These are phyloP conservation scores for Hestina assimilis DNA, from an alignment of 1,140 invertebrate species.

Conservation along the genomic window DNA sequence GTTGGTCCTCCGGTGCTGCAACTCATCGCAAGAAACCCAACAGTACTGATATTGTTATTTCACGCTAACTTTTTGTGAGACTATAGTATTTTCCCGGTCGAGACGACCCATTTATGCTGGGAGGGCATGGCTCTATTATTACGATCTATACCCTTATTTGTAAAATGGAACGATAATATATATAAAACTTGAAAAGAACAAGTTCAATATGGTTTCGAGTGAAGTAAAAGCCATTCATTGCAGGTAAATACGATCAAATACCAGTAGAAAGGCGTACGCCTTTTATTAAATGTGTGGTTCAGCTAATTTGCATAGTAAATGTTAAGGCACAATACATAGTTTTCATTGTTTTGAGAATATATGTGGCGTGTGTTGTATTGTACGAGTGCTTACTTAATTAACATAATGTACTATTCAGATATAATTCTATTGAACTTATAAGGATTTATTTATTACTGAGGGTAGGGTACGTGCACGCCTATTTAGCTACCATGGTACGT, in stretches of 20 bases:
- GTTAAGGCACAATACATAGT: conserved; percentile 5
- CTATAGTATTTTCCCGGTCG: too few species aligned
- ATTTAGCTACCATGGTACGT: too few species aligned
- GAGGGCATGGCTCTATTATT: background rate
- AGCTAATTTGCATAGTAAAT: conserved; percentile 17
- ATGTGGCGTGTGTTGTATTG: background rate
- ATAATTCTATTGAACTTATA: too few species aligned
- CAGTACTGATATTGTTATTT: too few species aligned
- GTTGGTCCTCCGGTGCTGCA: too few species aligned
- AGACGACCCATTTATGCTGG: too few species aligned
- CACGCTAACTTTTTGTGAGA: too few species aligned
- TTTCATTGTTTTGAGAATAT: conserved; percentile 8
- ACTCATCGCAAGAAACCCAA: too few species aligned
- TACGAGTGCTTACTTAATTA: conserved; percentile 7
- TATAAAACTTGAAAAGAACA: background rate
- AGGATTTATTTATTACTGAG: too few species aligned
- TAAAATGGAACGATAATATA: background rate
- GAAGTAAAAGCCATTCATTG: conserved; percentile 19
- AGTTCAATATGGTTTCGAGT: conserved; percentile 5
- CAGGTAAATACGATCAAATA: conserved; percentile 25
- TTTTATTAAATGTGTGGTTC: conserved; percentile 16
- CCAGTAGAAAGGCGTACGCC: conserved; percentile 13
- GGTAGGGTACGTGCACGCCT: too few species aligned
- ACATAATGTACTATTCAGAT: too few species aligned
- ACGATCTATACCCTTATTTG: background rate